Percentiles rank a stretch among this genome's conserved stretches.
Conservation (phyloP, 2,888 invertebrate genomes). For the Hermodice carunculata region DNA sequence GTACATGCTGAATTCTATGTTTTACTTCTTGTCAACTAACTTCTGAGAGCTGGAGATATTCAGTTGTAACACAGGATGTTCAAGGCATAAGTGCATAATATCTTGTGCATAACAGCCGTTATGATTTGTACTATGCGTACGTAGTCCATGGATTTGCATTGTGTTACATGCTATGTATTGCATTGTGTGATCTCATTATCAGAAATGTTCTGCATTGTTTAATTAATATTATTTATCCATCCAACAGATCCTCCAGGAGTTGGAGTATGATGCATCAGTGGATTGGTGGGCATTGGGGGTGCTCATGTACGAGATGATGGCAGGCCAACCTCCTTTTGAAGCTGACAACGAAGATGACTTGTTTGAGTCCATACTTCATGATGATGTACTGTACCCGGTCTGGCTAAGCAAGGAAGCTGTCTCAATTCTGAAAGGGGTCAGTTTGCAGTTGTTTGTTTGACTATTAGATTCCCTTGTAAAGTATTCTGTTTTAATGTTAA, state of each 20-base stretch:
- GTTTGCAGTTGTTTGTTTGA: conserved; percentile 24
- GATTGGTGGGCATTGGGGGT: conserved; percentile 96
- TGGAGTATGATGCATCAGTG: conserved; percentile 78
- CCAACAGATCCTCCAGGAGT: conserved; percentile 85
- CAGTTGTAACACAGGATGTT: too few species aligned
- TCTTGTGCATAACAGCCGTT: too few species aligned
- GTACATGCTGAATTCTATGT: too few species aligned
- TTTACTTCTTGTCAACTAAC: too few species aligned
- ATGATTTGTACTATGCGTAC: too few species aligned
- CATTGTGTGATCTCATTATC: too few species aligned
- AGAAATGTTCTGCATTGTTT: not conserved
- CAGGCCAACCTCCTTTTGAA: conserved; percentile 99
- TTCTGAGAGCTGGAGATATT: too few species aligned
- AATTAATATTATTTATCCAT: not conserved
- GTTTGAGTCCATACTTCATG: conserved; percentile 97
- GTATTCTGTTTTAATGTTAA: too few species aligned
- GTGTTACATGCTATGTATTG: too few species aligned
- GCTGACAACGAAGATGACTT: conserved; percentile 99
- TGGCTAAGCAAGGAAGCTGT: conserved; percentile 95
- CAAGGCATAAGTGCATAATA: too few species aligned
- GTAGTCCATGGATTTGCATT: too few species aligned
- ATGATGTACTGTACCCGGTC: conserved; percentile 97
- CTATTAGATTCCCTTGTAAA: not conserved
- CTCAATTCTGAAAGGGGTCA: conserved; percentile 85
- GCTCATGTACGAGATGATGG: conserved; percentile 99